Base-by-base conservation (phyloP, 1,140 invertebrate species). In the Drosophila sulfurigaster region DNA sequence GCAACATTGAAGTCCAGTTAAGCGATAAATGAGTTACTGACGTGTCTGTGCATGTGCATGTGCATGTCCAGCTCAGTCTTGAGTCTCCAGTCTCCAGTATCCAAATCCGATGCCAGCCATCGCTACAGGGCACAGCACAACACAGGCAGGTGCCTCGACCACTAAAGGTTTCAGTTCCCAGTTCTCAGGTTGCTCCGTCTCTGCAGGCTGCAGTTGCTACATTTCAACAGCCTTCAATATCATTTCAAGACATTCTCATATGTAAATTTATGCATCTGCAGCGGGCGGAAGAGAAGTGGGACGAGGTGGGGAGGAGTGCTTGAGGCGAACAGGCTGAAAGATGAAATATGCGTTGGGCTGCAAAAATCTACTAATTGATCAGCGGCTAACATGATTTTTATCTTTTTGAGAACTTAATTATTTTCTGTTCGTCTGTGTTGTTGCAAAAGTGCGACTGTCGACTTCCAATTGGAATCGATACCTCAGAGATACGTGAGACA, bases 401-500 rank as follows among this genome's bases (percentile, higher is more conserved):
- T 91, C 88, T 81, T 82, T 82, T 83, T 91, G 88, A 91, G 81
- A 88, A 91, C 88, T 91, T 88, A 91, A 91, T 91, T 91, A 91
- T 87, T 91, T 91, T 86, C 78, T 91, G 78, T 81, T 85, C 58
- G 65, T 69, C 60, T 38, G 7, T 38, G 58, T 72, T 68, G 20
- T 72, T 66, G 35, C 64, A 68, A 68, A 68, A 46, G 59, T 73
- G 63, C 72, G 68, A 73, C 67, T 64, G 59, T 79, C 73, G 54
- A 69, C 63, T 82, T 76, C 66, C 78, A 88, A 82, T 82, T 73
- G 83, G 72, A 81, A 81, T 83, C 83, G 83, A 88, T 88, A 88
- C 65, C 65, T 69, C 6, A 32, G 1, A 11, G 72, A 57, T n/a
- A 43, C 28, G 15, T 20, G 46, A 48, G 25, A 62, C 52, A 20